These are phyloP conservation scores for Onychorhynchus coronatus DNA, from an alignment of 2,113 vertebrate species.

Conservation along the genomic window DNA sequence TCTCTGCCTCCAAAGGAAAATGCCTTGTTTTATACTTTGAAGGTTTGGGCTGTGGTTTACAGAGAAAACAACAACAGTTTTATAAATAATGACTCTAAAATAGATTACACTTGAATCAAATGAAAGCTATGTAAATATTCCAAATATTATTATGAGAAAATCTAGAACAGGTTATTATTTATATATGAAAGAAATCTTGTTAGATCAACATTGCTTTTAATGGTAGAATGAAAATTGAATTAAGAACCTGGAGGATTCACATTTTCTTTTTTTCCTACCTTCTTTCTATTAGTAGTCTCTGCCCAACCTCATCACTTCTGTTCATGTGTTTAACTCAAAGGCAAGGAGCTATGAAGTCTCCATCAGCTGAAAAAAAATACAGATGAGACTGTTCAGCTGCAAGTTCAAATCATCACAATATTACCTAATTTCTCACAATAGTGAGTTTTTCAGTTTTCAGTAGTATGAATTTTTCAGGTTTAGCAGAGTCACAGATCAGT, in stretches of 20 bases:
- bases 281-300: background rate
- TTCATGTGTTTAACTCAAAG: background rate
- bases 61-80: background rate
- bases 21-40: background rate
- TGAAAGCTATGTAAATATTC: background rate
- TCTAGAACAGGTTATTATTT: background rate
- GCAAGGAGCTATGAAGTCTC: background rate
- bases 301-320: background rate
- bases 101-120: background rate
- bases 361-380: background rate
- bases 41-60: background rate
- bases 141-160: background rate
- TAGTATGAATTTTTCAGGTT: background rate
- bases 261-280: background rate
- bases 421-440: background rate
- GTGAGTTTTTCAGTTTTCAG: too few relatives aligned
- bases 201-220: background rate
- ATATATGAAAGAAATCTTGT: background rate
- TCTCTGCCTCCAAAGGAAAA: background rate
- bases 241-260: background rate
- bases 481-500: background rate
- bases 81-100: background rate
- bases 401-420: background rate
- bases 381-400: background rate
- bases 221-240: background rate